Base-by-base conservation (phyloP, 1,140 invertebrate species). In the Psilanteris sp. region DNA sequence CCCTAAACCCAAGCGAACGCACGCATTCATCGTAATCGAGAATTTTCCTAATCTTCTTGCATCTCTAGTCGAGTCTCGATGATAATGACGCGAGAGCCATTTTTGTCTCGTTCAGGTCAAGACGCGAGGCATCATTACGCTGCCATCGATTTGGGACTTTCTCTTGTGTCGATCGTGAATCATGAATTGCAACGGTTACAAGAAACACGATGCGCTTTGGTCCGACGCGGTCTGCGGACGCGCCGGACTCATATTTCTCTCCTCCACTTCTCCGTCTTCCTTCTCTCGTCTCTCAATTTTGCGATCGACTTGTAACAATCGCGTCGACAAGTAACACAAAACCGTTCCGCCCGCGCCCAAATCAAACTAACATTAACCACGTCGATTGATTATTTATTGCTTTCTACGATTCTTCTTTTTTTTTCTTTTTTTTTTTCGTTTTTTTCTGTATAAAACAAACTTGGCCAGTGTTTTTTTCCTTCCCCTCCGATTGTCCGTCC, bases 11-110 rank as follows among this genome's bases (percentile, higher is more conserved):
- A n/a, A n/a, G n/a, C n/a, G 26, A 41, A 29, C 29, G 48, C 43
- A 31, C 41, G 32, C 48, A 50, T 57, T 32, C 57, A 71, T 39
- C 34, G 64, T 62, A 67, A 66, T 54, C 52, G 67, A 77, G 66
- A 71, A 77, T 77, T 77, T 77, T 77, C 67, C 74, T 67, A 71
- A 71, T 77, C 74, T 77, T 77, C 74, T 77, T 71, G 74, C 73
- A 76, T 71, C 73, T 77, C 73, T 77, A 71, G 73, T 77, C 73
- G 73, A 77, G 66, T 77, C 73, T 77, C 74, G 74, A 72, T 77
- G 67, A 77, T 77, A 77, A 76, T 76, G 57, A 71, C 66, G 54
- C 73, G 66, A 77, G 61, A 71, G 61, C 62, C 55, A 66, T 72
- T 52, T 52, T 55, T 43, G 67, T 72, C 67, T 77, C 74, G 74